Evolutionary conservation across 2,113 vertebrate genomes (phyloP).

Genomic region (Albula glossodonta): DNA sequence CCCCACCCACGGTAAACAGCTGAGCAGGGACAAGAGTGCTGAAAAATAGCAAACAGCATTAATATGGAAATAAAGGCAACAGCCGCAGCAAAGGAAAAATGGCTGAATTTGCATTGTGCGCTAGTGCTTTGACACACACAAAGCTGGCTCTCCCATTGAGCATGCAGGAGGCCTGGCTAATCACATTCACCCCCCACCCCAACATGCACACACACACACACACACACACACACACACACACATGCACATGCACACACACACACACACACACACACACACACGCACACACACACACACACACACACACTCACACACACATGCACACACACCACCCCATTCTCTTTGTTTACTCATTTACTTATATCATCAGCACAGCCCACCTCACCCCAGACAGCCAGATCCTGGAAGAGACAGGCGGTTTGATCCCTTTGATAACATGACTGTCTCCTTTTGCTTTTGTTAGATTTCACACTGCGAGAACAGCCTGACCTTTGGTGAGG

Average conservation of each 20-base stretch:
- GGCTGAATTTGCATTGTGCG: conserved; percentile 5
- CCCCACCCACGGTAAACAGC: background rate
- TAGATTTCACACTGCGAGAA: background rate
- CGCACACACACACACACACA: conserved; percentile 16
- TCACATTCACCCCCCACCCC: conserved; percentile 34
- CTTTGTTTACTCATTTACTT: background rate
- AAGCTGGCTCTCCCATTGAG: background rate
- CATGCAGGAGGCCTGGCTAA: conserved; percentile 24
- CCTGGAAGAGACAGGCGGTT: background rate
- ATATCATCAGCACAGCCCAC: background rate
- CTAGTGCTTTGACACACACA: conserved; percentile 2
- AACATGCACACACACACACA: background rate
- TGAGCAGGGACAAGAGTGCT: background rate
- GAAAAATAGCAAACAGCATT: conserved; percentile 1
- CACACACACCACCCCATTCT: conserved; percentile 28
- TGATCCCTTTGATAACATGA: background rate
- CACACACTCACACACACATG: conserved; percentile 1
- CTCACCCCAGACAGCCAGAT: background rate
- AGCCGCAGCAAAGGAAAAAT: background rate
- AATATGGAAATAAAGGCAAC: conserved; percentile 17
- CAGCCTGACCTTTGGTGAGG: background rate
- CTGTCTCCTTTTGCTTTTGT: background rate
- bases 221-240: conserved; percentile 26
- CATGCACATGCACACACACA: background rate
- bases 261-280: conserved; percentile 17